phyloP scores from a whole-genome alignment of 2,888 invertebrate species.

The Nomada hirtipes region DNA sequence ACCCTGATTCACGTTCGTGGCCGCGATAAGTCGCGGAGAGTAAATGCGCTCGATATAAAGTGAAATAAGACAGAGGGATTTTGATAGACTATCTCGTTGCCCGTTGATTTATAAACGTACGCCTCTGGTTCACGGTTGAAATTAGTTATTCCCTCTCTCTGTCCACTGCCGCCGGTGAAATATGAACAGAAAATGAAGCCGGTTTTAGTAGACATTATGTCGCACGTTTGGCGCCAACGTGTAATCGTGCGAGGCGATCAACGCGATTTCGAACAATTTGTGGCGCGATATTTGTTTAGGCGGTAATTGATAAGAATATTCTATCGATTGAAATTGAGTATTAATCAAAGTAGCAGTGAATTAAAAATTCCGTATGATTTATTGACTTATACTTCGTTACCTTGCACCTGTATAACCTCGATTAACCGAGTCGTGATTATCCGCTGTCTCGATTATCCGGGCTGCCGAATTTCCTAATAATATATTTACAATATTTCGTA shows the following conservation, averaged over 20 bases:
- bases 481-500: no score
- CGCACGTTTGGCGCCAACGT: background rate
- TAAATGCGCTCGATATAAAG: conserved; percentile 28
- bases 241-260: background rate
- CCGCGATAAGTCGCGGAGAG: conserved; percentile 44
- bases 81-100: conserved; percentile 45
- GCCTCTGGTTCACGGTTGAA: conserved; percentile 25
- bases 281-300: no score
- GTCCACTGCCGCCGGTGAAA: conserved; percentile 6
- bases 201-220: conserved; percentile 25
- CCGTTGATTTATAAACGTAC: conserved; percentile 29
- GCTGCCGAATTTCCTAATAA: no score
- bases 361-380: no score
- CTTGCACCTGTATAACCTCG: no score
- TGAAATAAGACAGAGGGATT: conserved; percentile 48
- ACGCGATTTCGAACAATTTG: background rate
- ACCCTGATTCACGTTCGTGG: conserved; percentile 37
- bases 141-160: conserved; percentile 32
- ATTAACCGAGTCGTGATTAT: no score
- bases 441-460: no score
- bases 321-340: background rate
- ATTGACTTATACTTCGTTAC: no score
- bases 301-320: background rate
- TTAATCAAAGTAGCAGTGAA: background rate
- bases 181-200: conserved; percentile 35